phyloP scores from a whole-genome alignment of 1,140 invertebrate species.

The Temnothorax longispinosus region DNA sequence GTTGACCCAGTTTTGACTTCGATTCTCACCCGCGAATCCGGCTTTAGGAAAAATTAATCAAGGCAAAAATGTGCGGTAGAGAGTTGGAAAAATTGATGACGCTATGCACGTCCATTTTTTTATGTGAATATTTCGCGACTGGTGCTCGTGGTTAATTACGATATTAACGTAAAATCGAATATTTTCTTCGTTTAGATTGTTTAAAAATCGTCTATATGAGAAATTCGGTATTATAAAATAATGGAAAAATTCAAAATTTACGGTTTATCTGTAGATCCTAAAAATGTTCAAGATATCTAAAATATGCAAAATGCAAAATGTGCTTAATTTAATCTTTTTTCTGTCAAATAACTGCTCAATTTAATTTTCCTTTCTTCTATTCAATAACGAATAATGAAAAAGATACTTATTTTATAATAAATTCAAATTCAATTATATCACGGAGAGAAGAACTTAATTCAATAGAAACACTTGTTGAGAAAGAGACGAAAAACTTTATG shows the following conservation, averaged over 20 bases:
- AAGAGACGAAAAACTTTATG: not conserved
- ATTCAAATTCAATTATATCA: not conserved
- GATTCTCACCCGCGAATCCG: slow-evolving; percentile 70
- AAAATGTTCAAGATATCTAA: not conserved
- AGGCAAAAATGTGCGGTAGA: slow-evolving; percentile 66
- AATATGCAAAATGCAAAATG: not conserved
- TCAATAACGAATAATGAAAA: not conserved
- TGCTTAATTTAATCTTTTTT: not conserved
- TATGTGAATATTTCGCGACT: not conserved
- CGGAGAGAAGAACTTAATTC: not conserved
- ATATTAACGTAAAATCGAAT: slow-evolving; percentile 2
- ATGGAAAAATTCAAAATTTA: not conserved
- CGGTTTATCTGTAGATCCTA: not conserved
- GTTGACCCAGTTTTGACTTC: slow-evolving; percentile 75
- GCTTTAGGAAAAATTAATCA: slow-evolving; percentile 72
- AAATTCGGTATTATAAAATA: not conserved
- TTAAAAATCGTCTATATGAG: not conserved
- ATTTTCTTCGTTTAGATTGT: not conserved
- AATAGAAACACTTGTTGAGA: not conserved
- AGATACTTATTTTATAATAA: not conserved
- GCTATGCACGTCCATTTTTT: not conserved
- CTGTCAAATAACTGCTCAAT: not conserved
- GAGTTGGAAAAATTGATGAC: slow-evolving; percentile 49
- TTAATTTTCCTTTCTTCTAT: not conserved
- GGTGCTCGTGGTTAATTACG: not conserved